Evolutionary conservation across 2,797 vertebrate species (phyloP), one percentile per base, ranked within the genome.

Genomic region (Galagoides demidoff): DNA sequence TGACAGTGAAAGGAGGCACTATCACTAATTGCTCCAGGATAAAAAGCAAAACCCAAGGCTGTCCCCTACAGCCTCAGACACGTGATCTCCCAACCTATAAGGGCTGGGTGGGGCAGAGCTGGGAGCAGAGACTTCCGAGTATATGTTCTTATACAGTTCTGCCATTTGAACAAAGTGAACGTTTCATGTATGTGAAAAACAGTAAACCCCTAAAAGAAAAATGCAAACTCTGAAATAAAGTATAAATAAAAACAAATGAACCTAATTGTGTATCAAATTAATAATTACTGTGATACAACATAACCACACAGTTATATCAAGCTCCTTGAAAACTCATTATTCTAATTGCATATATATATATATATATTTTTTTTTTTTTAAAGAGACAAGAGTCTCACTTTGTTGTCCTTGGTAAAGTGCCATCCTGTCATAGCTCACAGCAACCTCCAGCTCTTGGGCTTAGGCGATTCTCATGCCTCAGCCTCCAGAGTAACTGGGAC

Each of bases 21-120:
- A 0, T 5, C 11, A 31, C 71, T 14, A 43, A 45, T 4, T 20
- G 49, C 68, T 85, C 76, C 25, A 34, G 83, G 13, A 11, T 0
- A 31, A n/a, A 12, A 12, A 27, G 37, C 66, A 73, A 9, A 39
- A n/a, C 3, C 68, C 22, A 34, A 39, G 59, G 63, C 39, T 3
- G 2, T 0, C 10, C 6, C 29, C 2, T 12, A 31, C 20, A 17
- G 34, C 59, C 10, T 2, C 3, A 45, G 43, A 59, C 31, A 12
- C 5, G 0, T 3, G 74, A 27, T 29, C 17, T 17, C 76, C 25
- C 61, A 27, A 3, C 39, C 25, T 2, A 25, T 1, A 1, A 8
- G 37, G 59, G 16, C 64, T 3, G 59, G 43, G n/a, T 17, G 11
- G 89, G 64, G 19, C 66, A 64, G 66, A 34, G 31, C 22, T 11